Evolutionary conservation across 2,113 vertebrate genomes (phyloP).

Genomic region (Bettongia penicillata): DNA sequence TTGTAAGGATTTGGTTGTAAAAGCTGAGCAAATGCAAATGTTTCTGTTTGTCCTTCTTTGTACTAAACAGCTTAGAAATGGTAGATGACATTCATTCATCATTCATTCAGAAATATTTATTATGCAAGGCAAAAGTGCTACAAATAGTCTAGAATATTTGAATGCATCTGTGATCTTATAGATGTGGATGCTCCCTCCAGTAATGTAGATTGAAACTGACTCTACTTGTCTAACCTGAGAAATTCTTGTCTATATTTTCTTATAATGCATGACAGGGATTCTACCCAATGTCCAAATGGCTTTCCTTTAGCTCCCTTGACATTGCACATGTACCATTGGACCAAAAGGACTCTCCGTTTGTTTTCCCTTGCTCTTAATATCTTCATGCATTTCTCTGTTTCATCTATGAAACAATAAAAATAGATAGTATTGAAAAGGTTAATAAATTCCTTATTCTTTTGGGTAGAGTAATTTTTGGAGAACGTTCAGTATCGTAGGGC

Average conservation of each 20-base stretch:
- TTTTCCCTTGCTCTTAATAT: neutral
- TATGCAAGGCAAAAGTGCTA: neutral
- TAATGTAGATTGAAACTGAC: neutral
- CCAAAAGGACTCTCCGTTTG: neutral
- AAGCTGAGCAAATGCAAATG: slow-evolving; percentile 9
- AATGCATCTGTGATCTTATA: neutral
- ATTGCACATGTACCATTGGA: neutral
- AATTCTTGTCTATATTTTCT: neutral
- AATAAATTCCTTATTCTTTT: slow-evolving; percentile 12
- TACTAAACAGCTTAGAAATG: neutral
- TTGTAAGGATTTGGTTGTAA: slow-evolving; percentile 35
- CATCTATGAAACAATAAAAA: neutral
- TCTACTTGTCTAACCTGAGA: neutral
- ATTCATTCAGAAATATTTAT: neutral
- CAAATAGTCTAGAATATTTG: neutral
- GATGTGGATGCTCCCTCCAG: neutral
- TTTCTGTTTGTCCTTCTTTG: slow-evolving; percentile 6
- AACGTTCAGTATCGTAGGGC: neutral
- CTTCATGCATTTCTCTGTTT: neutral
- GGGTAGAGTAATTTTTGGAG: neutral
- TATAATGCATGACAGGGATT: neutral
- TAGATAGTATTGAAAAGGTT: neutral
- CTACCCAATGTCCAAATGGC: neutral
- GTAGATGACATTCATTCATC: neutral
- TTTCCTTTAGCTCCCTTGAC: neutral